Evolutionary conservation across 2,888 invertebrate genomes (phyloP).

Genomic region (Erebia ligea): DNA sequence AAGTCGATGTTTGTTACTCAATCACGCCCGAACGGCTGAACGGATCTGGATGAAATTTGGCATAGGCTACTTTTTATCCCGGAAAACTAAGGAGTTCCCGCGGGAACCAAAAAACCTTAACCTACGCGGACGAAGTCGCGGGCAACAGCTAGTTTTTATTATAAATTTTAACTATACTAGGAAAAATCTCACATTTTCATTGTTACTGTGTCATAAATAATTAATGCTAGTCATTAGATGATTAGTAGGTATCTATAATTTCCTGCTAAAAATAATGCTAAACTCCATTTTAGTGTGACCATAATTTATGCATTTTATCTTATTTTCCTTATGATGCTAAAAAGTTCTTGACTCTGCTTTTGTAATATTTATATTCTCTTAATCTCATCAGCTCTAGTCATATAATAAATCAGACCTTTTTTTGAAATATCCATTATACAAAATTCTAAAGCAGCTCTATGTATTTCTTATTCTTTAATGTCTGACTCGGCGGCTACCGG

Average conservation of each 20-base stretch:
- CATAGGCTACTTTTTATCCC: no score
- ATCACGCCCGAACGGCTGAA: no score
- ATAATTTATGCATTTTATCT: background rate
- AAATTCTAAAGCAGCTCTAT: slow-evolving; percentile 56
- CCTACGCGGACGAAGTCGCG: no score
- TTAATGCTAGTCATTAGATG: background rate
- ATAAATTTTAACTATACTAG: no score
- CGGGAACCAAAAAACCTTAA: no score
- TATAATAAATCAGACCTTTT: background rate
- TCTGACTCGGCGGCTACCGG: slow-evolving; percentile 79
- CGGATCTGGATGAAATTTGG: no score
- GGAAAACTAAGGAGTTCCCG: no score
- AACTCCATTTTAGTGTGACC: background rate
- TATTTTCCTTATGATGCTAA: background rate
- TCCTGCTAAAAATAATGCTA: no score
- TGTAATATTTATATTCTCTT: background rate
- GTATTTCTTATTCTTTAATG: slow-evolving; percentile 74
- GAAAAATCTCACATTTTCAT: no score
- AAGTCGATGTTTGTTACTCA: no score
- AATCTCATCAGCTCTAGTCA: background rate
- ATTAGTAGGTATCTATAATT: no score
- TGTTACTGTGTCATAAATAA: background rate
- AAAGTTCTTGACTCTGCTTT: background rate
- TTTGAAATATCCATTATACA: background rate
- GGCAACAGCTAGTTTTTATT: no score